Evolutionary conservation across 2,888 invertebrate species (phyloP).

Genomic region (Meganola albula): DNA sequence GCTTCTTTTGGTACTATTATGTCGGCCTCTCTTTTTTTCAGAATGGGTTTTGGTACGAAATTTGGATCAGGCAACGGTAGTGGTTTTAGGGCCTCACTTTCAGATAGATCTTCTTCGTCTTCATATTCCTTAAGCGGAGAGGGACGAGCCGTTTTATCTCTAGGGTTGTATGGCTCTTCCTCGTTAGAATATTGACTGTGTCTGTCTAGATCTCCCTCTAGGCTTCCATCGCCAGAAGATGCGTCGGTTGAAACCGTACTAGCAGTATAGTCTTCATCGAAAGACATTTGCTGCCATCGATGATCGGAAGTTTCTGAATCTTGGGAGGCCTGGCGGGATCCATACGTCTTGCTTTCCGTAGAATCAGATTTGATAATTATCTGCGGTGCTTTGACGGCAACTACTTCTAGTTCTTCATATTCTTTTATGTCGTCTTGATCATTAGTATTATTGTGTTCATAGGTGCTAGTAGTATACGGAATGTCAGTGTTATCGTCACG

Average conservation of each 20-base stretch:
- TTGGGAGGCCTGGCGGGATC: conserved; percentile 42
- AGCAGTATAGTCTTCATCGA: conserved; percentile 80
- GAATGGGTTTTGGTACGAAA: conserved; percentile 87
- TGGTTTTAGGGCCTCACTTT: conserved; percentile 78
- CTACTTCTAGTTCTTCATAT: conserved; percentile 18
- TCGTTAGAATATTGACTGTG: conserved; percentile 66
- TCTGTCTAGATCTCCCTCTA: conserved; percentile 53
- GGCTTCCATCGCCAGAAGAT: conserved; percentile 63
- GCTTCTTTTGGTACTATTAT: conserved; percentile 33
- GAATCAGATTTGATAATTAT: conserved; percentile 57
- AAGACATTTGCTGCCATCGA: conserved; percentile 71
- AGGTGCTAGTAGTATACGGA: conserved; percentile 41
- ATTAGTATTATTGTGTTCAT: conserved; percentile 24
- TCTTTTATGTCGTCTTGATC: conserved; percentile 24
- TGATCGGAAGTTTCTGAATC: conserved; percentile 49
- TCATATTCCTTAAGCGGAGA: conserved; percentile 41
- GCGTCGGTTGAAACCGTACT: conserved; percentile 78
- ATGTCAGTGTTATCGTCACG: conserved; percentile 47
- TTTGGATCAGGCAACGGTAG: conserved; percentile 82
- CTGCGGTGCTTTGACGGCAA: conserved; percentile 37
- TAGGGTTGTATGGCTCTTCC: conserved; percentile 83
- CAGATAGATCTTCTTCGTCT: conserved; percentile 64
- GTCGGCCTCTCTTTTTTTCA: conserved; percentile 77
- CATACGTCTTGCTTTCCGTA: conserved; percentile 41
- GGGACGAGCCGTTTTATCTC: conserved; percentile 62